These are phyloP conservation scores for Calidris pugnax DNA, from an alignment of 2,113 vertebrate species.

Conservation along the genomic window DNA sequence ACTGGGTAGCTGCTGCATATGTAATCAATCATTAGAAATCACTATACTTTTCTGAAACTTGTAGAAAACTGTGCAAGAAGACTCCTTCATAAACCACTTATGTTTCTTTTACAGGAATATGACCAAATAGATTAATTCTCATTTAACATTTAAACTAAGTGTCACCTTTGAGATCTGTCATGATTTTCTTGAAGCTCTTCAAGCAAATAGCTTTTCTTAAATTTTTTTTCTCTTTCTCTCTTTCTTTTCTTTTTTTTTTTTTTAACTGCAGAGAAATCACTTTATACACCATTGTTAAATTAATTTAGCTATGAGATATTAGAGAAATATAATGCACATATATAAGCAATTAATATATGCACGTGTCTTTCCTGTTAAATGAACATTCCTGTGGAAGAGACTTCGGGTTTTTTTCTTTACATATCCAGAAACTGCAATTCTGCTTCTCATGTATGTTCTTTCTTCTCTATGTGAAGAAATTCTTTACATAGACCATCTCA, in stretches of 20 bases:
- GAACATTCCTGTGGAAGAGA: neutral
- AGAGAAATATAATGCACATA: neutral
- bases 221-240: neutral
- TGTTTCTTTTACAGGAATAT: neutral
- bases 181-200: neutral
- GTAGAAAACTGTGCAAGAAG: neutral
- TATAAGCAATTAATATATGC: neutral
- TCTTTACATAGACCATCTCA: neutral
- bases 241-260: neutral
- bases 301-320: neutral
- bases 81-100: neutral
- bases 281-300: neutral
- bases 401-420: neutral
- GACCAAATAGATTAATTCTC: neutral
- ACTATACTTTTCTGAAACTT: neutral
- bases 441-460: neutral
- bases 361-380: neutral
- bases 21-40: neutral
- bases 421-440: neutral
- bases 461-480: too few species aligned
- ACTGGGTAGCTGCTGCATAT: neutral
- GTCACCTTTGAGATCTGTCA: neutral
- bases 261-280: neutral
- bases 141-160: neutral
- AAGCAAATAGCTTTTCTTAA: neutral